Evolutionary conservation across 2,113 vertebrate genomes (phyloP), one percentile per base, ranked within the genome.

Genomic region (Eidolon helvum): DNA sequence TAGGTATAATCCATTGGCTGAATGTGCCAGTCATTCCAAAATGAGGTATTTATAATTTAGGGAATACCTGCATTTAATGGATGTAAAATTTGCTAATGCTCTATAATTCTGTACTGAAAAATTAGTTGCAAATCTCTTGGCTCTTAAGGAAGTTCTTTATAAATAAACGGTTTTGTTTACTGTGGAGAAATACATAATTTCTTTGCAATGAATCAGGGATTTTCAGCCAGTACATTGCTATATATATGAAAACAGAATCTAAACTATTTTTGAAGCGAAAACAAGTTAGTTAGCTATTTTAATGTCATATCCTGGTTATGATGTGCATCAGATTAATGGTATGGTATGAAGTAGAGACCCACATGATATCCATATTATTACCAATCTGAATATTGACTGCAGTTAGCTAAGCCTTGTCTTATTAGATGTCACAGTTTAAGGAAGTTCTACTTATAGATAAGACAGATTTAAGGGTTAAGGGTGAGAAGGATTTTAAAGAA

Each of bases 191-290:
- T 87, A 88, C 59, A 28, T 57, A 72, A 88, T 61, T 94, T 16
- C 38, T 45, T 85, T 22, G 53, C 28, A 72, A 55, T 10, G 57
- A 83, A 26, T 82, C 45, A 57, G 22, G 5, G 21, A 11, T 48
- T 94, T 91, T 63, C 40, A 66, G 22, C 30, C 30, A 87, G 24
- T 57, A 77, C 18, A 57, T 84, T 57, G 40, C 35, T 91, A 77
- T 21, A 61, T 21, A 61, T 59, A 28, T 9, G 26, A 75, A 90
- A 82, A 26, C 40, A 85, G 74, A 86, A 94, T 77, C 24, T 77
- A 92, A 92, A 82, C 35, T 63, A 40, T 69, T 85, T 63, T 63
- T 88, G 45, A 80, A 90, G 79, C 59, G 83, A 94, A 84, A 77
- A n/a, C 68, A 65, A 93, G 6, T 85, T 80, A 63, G 15, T 94